phyloP scores from a whole-genome alignment of 1,140 invertebrate species.

The Arctopsyche grandis region DNA sequence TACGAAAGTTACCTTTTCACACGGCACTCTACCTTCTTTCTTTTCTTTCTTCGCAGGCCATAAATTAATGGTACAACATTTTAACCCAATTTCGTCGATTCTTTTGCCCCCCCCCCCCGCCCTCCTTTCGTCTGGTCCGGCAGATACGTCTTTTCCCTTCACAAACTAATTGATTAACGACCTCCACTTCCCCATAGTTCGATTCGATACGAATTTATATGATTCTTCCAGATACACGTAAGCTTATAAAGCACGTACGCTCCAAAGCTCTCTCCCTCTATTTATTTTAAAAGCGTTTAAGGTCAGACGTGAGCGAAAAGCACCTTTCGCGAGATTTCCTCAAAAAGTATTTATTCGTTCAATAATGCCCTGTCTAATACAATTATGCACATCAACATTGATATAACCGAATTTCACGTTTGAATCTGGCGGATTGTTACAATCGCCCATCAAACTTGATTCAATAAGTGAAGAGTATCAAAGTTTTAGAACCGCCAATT shows the following conservation, averaged over 20 bases:
- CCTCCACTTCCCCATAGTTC: not conserved
- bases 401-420: not conserved
- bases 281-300: too few species aligned
- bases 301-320: too few species aligned
- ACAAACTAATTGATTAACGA: slow-evolving; percentile 40
- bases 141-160: slow-evolving; percentile 38
- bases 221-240: not conserved
- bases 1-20: not conserved
- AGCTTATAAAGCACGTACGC: slow-evolving; percentile 1
- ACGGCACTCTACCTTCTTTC: not conserved
- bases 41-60: slow-evolving; percentile 8
- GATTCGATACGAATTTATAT: slow-evolving; percentile 18
- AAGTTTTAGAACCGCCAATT: too few species aligned
- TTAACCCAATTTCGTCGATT: slow-evolving; percentile 37
- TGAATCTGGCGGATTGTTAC: not conserved
- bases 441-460: too few species aligned
- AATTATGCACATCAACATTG: too few species aligned
- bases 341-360: too few species aligned
- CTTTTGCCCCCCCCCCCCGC: too few species aligned
- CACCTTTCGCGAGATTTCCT: too few species aligned
- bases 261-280: too few species aligned
- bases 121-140: not conserved
- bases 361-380: too few species aligned
- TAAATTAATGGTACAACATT: slow-evolving; percentile 37
- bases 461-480: too few species aligned